Evolutionary conservation across 2,113 vertebrate species (phyloP), one percentile per base, ranked within the genome.

Genomic region (Lates calcarifer): DNA sequence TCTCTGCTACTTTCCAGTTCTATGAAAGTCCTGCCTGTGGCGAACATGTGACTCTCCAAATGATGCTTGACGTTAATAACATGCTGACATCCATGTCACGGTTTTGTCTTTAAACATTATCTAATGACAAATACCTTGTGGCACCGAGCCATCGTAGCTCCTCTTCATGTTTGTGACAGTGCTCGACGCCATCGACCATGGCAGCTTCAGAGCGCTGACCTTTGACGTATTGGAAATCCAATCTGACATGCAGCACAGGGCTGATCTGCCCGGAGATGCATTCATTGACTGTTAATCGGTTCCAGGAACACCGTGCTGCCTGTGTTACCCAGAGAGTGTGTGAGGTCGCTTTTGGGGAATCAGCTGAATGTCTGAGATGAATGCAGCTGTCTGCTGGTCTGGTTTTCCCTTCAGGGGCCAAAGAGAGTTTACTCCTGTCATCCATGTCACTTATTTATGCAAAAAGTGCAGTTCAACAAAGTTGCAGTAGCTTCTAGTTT

Each of bases 161-260:
- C 22, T 39, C 43, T 26, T 41, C 68, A 6, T 72, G 57, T 64
- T 51, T 65, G 24, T 81, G 79, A 79, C 79, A 35, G 53, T 28
- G 37, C 41, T 61, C 43, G 1, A 3, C 31, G 58, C 70, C 51
- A 22, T 31, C 20, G 9, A 35, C 41, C 13, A 8, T 43, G 37
- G 29, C 28, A 29, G 56, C 49, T 14, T 18, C 31, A 11, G 31
- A 74, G 63, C 17, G 24, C 22, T 1, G 43, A 3, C 56, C 1
- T 72, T 53, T 62, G 45, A 74, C 45, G 5, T 67, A 55, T 81
- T 13, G 53, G 68, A 83, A 67, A 87, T 85, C 85, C 68, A 81
- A 78, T 62, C 64, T 83, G 84, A 84, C 78, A 31, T 13, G 0
- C 22, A 9, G 81, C 33, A 9, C 26, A 2, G 47, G 18, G 39